Conservation (phyloP, 2,797 vertebrate genomes). For the Apogon talboti region DNA sequence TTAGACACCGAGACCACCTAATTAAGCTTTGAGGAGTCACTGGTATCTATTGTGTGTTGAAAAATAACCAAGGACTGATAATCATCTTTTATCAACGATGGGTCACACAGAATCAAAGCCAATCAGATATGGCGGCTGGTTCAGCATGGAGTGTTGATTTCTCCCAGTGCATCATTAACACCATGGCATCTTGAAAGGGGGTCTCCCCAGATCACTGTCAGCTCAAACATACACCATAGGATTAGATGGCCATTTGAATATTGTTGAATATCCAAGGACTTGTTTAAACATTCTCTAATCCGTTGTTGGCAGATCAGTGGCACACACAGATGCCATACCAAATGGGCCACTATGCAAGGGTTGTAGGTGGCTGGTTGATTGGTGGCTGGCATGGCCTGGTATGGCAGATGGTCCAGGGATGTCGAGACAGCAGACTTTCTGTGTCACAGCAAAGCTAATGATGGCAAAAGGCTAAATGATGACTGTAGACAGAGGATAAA, state of each 20-base stretch:
- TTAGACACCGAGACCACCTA: conserved; percentile 32
- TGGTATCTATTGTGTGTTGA: conserved; percentile 37
- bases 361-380: conserved; percentile 50
- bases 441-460: conserved; percentile 67
- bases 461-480: conserved; percentile 74
- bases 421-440: conserved; percentile 66
- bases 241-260: conserved; percentile 52
- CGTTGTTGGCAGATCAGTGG: conserved; percentile 62
- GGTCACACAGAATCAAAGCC: conserved; percentile 54
- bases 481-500: conserved; percentile 56
- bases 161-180: conserved; percentile 38
- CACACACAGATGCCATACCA: conserved; percentile 67
- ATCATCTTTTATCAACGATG: conserved; percentile 59
- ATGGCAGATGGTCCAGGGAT: conserved; percentile 72
- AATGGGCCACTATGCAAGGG: conserved; percentile 60
- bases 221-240: conserved; percentile 23
- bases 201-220: conserved; percentile 31
- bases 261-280: conserved; percentile 57
- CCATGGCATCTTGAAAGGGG: conserved; percentile 35
- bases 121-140: conserved; percentile 47
- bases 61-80: conserved; percentile 42
- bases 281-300: conserved; percentile 66
- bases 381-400: conserved; percentile 53
- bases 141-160: conserved; percentile 18
- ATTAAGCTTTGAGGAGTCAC: conserved; percentile 37